A percentile compares a stretch with the other conserved stretches of the same genome.
Conservation (phyloP, 64 coral and sea anemone species). For the Cladopsammia gracilis region DNA sequence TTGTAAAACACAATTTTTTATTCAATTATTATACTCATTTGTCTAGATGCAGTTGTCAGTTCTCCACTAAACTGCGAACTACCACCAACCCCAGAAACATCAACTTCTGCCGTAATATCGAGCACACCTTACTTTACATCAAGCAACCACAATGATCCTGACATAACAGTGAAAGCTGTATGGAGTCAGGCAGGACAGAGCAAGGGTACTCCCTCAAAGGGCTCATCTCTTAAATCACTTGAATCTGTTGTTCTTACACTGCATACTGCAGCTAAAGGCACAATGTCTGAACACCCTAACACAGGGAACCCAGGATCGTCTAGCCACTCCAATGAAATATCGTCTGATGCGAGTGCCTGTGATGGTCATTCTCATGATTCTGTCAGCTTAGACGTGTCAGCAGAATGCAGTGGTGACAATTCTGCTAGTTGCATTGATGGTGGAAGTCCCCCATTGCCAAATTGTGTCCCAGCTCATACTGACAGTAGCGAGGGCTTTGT, state of each 20-base stretch:
- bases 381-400: neutral
- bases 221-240: neutral
- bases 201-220: neutral
- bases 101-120: neutral
- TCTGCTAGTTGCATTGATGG: neutral
- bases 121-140: neutral
- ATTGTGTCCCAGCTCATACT: neutral
- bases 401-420: neutral
- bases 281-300: neutral
- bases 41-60: neutral
- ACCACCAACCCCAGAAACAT: neutral
- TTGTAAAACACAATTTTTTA: neutral
- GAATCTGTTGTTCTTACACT: constrained; percentile 32
- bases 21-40: neutral
- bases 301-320: neutral
- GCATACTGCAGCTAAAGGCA: constrained; percentile 2
- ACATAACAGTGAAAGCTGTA: neutral
- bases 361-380: neutral
- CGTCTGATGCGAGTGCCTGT: neutral
- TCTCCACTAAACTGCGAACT: constrained; percentile 2
- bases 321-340: neutral
- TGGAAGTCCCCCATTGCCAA: neutral
- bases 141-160: neutral
- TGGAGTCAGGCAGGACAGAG: constrained; percentile 13
- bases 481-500: neutral